Conservation (phyloP, 2,888 invertebrate genomes). For the Cheilosia urbana region DNA sequence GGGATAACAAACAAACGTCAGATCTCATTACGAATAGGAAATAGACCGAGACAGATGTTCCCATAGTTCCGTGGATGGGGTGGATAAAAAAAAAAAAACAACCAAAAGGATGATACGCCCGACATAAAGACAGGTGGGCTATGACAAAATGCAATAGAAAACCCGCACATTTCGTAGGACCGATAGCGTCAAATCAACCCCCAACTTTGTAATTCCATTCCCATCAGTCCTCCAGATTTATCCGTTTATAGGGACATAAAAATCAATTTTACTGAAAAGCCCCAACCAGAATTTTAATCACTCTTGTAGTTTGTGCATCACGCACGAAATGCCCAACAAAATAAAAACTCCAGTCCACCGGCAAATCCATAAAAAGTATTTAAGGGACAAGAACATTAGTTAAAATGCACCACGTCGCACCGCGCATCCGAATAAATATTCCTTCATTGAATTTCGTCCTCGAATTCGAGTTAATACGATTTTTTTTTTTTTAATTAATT, state of each 20-base stretch:
- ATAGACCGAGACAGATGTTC: no score
- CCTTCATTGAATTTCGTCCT: conserved; percentile 7
- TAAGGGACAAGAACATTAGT: conserved; percentile 36
- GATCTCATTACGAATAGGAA: no score
- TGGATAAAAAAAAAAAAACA: no score
- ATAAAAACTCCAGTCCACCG: conserved; percentile 11
- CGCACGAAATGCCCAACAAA: conserved; percentile 1
- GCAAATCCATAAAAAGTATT: conserved; percentile 27
- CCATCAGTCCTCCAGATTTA: neutral
- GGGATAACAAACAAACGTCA: no score
- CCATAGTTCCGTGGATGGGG: no score
- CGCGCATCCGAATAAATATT: neutral
- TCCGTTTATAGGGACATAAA: neutral
- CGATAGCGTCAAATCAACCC: no score
- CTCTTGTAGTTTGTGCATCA: conserved; percentile 19
- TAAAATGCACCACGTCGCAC: conserved; percentile 18
- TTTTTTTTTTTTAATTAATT: conserved; percentile 3
- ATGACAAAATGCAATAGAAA: no score
- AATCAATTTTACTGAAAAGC: neutral
- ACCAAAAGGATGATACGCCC: no score
- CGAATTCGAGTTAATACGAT: conserved; percentile 15
- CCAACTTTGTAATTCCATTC: neutral
- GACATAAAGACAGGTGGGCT: no score
- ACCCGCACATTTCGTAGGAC: no score
- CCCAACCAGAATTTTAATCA: conserved; percentile 38